phyloP scores from a whole-genome alignment of 2,888 invertebrate species.

The Steromphala cineraria region DNA sequence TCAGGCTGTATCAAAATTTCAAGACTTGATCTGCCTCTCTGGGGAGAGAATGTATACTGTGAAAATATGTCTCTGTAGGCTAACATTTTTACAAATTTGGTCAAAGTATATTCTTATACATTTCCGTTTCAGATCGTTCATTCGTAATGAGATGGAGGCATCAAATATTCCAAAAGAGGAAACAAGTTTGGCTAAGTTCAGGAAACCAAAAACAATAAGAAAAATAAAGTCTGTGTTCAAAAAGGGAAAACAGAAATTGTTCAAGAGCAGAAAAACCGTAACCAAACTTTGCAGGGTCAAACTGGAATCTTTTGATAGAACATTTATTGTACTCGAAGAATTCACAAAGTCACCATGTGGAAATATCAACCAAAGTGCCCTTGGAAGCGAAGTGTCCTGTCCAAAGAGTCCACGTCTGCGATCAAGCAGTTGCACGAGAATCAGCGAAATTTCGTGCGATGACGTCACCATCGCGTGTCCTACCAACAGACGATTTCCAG shows the following conservation, averaged over 20 bases:
- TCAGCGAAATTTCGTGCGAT: neutral
- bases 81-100: too few relatives aligned
- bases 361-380: neutral
- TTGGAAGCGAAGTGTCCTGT: neutral
- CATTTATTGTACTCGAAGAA: neutral
- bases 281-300: neutral
- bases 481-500: neutral
- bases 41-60: too few relatives aligned
- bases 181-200: neutral
- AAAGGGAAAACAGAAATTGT: neutral
- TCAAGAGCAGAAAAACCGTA: neutral
- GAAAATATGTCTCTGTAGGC: too few relatives aligned
- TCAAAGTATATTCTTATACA: too few relatives aligned
- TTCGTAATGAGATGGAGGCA: too few relatives aligned
- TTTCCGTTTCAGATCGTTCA: too few relatives aligned
- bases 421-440: neutral
- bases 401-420: neutral
- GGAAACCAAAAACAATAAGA: neutral
- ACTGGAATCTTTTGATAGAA: too few relatives aligned
- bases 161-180: too few relatives aligned
- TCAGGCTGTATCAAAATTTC: too few relatives aligned
- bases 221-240: neutral
- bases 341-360: neutral
- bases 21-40: too few relatives aligned
- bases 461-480: neutral